Conservation (phyloP, 2,888 invertebrate species). For the Gastrophysa polygoni region DNA sequence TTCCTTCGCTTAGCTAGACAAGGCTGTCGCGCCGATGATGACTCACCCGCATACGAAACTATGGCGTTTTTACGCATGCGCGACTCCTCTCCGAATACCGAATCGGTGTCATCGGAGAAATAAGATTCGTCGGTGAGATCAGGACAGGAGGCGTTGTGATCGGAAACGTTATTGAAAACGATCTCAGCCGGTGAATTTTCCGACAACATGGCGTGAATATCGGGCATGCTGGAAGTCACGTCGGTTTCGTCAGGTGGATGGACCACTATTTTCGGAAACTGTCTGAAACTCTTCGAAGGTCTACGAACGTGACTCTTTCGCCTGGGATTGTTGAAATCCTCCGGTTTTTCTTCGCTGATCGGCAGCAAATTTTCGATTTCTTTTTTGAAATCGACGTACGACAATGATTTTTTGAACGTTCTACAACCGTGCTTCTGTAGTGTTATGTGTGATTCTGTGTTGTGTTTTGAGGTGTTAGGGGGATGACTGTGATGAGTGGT, state of each 20-base stretch:
- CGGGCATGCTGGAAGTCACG: conserved; percentile 54
- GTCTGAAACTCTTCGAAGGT: conserved; percentile 50
- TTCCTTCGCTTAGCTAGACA: conserved; percentile 22
- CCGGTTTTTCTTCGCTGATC: conserved; percentile 39
- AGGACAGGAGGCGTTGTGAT: conserved; percentile 50
- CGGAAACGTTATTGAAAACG: conserved; percentile 44
- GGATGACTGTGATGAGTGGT: conserved; percentile 43
- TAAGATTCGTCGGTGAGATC: conserved; percentile 45
- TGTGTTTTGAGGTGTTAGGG: conserved; percentile 26
- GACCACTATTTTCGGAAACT: conserved; percentile 51
- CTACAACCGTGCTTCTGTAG: conserved; percentile 25
- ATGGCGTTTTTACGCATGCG: conserved; percentile 32
- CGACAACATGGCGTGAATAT: conserved; percentile 44
- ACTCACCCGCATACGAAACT: conserved; percentile 24
- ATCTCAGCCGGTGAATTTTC: conserved; percentile 18
- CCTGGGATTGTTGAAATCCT: conserved; percentile 38
- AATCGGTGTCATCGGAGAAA: conserved; percentile 26
- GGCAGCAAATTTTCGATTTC: conserved; percentile 54
- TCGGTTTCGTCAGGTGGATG: conserved; percentile 49
- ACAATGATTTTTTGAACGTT: conserved; percentile 47
- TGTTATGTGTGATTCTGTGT: conserved; percentile 27
- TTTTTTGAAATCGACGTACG: conserved; percentile 53
- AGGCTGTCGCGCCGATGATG: conserved; percentile 14
- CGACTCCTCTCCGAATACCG: conserved; percentile 20
- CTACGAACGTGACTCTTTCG: conserved; percentile 39